Conservation (phyloP, 2,113 vertebrate species). For the Silurus asotus region DNA sequence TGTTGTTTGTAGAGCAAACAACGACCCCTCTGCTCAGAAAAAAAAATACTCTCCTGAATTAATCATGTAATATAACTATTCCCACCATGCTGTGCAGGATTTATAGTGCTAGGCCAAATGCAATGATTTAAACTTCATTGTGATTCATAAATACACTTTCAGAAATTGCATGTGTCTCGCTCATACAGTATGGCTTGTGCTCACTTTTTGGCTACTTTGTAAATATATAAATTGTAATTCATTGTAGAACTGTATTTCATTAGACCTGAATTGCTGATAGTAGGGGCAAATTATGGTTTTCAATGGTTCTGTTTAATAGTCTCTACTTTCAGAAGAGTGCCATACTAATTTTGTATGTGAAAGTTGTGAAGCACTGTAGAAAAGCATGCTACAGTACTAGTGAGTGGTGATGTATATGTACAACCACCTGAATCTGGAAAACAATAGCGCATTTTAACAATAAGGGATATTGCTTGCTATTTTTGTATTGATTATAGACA, state of each 20-base stretch:
- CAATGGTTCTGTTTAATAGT: not conserved
- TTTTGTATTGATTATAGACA: constrained; percentile 27
- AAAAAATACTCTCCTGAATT: not conserved
- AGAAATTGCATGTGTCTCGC: not conserved
- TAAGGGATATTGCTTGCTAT: constrained; percentile 15
- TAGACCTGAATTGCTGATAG: not conserved
- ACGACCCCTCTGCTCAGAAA: not conserved
- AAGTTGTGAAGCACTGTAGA: not conserved
- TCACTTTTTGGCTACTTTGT: not conserved
- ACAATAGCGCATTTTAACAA: not conserved
- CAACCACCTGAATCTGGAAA: not conserved
- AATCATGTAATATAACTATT: constrained; percentile 45
- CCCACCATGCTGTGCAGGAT: constrained; percentile 18
- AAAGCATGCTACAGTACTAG: not conserved
- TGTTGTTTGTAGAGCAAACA: not conserved
- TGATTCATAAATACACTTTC: not conserved
- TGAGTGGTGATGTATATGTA: not conserved
- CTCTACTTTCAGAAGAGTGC: not conserved
- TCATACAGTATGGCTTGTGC: not conserved
- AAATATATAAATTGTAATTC: not conserved
- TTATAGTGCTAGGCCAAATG: constrained; percentile 37
- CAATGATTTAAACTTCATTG: not conserved
- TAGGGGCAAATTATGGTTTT: not conserved
- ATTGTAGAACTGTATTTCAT: no score
- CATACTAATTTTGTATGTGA: not conserved